Conservation (phyloP, 1,140 invertebrate genomes). For the Sminthurinus signatus region DNA sequence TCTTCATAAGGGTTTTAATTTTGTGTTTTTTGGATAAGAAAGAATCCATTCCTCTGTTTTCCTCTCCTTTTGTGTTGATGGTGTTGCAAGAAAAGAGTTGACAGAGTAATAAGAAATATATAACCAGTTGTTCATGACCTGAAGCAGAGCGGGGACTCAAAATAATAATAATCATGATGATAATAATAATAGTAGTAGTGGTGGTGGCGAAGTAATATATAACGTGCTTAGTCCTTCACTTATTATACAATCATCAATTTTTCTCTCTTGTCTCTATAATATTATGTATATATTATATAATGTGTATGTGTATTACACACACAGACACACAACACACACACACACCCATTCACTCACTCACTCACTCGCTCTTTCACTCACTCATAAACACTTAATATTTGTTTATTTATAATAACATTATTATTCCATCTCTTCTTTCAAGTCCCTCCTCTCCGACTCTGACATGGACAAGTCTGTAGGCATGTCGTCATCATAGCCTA, state of each 20-base stretch:
- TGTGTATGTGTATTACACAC: conserved; percentile 11
- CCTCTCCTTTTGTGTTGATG: not conserved
- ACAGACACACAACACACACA: not conserved
- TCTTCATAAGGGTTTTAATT: no score
- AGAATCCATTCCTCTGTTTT: not conserved
- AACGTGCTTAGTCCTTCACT: no score
- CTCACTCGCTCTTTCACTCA: no score
- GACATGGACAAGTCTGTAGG: conserved; percentile 45
- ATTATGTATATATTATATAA: no score
- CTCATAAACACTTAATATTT: no score
- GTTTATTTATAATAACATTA: no score
- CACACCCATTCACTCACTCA: no score
- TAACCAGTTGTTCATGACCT: conserved; percentile 16
- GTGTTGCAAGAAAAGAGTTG: not conserved
- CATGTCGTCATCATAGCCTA: conserved; percentile 44
- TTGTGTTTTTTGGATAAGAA: not conserved
- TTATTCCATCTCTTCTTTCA: conserved; percentile 19
- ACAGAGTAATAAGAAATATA: no score
- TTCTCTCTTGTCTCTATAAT: no score
- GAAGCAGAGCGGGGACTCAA: conserved; percentile 8
- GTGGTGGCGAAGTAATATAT: no score
- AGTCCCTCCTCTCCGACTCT: conserved; percentile 37
- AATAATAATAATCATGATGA: no score
- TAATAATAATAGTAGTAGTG: not conserved
- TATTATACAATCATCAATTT: no score